Conservation (phyloP, 2,888 invertebrate species). For the Drosophila kambysellisi region DNA sequence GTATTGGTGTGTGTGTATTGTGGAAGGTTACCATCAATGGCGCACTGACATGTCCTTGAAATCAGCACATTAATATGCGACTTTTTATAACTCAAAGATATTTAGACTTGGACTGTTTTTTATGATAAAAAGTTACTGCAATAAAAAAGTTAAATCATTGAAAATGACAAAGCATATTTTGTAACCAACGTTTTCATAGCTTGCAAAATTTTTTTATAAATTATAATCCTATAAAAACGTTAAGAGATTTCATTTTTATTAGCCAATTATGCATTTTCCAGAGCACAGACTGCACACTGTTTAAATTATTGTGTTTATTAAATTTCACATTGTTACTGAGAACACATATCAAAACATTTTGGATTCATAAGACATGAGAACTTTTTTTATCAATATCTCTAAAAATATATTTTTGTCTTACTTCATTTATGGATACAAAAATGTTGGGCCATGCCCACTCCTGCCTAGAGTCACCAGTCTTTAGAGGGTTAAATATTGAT, state of each 20-base stretch:
- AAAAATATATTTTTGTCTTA: neutral
- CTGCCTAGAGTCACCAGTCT: neutral
- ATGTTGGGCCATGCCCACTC: neutral
- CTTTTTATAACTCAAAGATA: constrained; percentile 20
- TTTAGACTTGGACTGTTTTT: neutral
- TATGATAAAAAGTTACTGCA: neutral
- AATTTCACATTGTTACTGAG: neutral
- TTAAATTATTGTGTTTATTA: neutral
- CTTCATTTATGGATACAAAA: neutral
- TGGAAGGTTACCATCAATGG: neutral
- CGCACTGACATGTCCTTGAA: constrained; percentile 4
- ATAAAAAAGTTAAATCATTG: neutral
- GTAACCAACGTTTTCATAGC: neutral
- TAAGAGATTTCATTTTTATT: neutral
- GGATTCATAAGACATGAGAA: neutral
- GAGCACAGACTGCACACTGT: too few species aligned
- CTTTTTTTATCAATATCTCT: neutral
- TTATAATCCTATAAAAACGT: neutral
- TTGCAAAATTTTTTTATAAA: neutral
- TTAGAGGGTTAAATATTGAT: neutral
- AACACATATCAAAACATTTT: neutral
- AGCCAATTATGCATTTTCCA: neutral
- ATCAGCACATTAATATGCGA: neutral
- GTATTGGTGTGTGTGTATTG: neutral
- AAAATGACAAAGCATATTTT: neutral